Evolutionary conservation across 2,113 vertebrate species (phyloP), one percentile per base, ranked within the genome.

Genomic region (Larimichthys crocea): DNA sequence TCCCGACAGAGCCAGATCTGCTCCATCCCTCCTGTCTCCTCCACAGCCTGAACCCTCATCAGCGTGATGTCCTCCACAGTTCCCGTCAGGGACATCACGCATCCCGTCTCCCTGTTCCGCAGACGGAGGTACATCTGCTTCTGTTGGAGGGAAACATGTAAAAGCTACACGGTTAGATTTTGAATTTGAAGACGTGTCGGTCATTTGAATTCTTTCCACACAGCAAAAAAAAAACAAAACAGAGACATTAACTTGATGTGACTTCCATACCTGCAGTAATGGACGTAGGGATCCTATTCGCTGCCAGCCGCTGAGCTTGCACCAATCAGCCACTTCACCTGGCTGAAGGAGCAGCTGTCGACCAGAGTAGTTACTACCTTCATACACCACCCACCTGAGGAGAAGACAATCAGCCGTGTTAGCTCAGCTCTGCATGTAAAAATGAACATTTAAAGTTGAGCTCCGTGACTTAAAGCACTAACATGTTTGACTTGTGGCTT

Each of bases 1-100:
- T 97, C 94, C 63, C 94, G 95, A 78, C 98, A 99, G 83, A 97
- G 88, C 98, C 98, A 99, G 52, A 97, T 89, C 94, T 99, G 97
- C 73, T 99, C 97, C 3, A 94, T 89, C 10, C 94, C 96, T 35
- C 94, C 95, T 0, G 92, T 92, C 40, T 98, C 96, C 84, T 99
- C 97, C 91, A 95, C 77, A 14, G 93, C 95, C 84, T 98, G 97
- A 79, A 99, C 92, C 82, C 98, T 94, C 78, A 98, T 94, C 85
- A 99, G 96, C 80, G 96, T 97, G 76, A 99, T 88, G 76, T 99
- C 97, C 12, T 98, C 97, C 48, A 97, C 29, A n/a, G 95, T 94
- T 49, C 97, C 98, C 3, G 96, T 96, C 86, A 97, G 92, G 26
- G 97, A 96, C 95, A 99, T 94, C 82, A 97, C 76, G 31, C 95